Base-by-base conservation (phyloP, 2,888 invertebrate genomes). In the Lepidonotus clava region DNA sequence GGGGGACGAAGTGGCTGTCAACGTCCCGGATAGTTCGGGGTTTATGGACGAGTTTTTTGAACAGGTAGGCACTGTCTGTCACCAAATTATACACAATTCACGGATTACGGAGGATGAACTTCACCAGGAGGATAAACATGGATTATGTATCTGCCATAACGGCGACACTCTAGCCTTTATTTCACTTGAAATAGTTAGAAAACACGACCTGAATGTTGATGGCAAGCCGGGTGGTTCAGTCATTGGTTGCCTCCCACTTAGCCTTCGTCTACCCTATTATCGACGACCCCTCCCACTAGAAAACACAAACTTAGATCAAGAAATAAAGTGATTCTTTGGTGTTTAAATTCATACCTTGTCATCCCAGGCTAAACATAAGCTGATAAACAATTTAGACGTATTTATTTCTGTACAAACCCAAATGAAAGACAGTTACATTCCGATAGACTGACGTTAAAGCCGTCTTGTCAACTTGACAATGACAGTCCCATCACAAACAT, bases 41-140 rank as follows among this genome's bases (percentile, higher is more conserved):
- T 99, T 98, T 95, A 99, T 99, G 99, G 99, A 99, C 95, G 99
- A 99, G 95, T 99, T 99, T 96, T 99, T 99, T 95, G 98, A 98
- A 95, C 99, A 99, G 97, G 98, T 98, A 85, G 80, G 80, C 51
- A 6, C 46, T 51, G 51, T 51, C 80, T 51, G 80, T 46, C 80
- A 80, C 41, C 80, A 80, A 80, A 80, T 80, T 51, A 32, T 21
- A 80, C 46, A 41, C 41, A 11, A 80, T 28, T 28, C 24, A 4
- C 11, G 41, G 32, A 80, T 32, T 46, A 32, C 46, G 14, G 8
- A 28, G 51, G 24, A 28, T 24, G 46, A 46, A 1, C 51, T 24
- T 14, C 46, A 46, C 11, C 24, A 41, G 28, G 28, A 46, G 51
- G 41, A 80, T 21, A 24, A 24, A 46, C 6, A 80, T 28, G 4